Evolutionary conservation across 2,113 vertebrate species (phyloP), one percentile per base, ranked within the genome.

Genomic region (Scopus umbretta): DNA sequence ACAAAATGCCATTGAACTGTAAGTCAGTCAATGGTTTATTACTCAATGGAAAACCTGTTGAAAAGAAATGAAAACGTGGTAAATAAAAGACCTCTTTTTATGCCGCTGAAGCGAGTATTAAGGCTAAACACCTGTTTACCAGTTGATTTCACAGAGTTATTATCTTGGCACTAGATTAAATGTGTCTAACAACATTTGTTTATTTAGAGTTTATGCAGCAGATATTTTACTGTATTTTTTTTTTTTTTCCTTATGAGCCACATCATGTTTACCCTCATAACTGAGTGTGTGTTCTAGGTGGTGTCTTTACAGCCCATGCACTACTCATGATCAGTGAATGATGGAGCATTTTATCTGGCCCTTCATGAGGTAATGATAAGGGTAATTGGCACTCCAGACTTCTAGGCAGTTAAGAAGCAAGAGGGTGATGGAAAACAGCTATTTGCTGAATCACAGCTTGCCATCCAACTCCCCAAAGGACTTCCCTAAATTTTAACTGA

Each of bases 151-250:
- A 29, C 23, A 25, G 49, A 36, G 30, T 71, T 93, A 79, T 87
- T 92, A 80, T 32, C 62, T 67, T 86, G 55, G 36, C 75, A 75
- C 10, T 63, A 80, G 63, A 76, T 71, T 84, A 86, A 61, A 52
- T 13, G 1, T 53, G 34, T 80, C 42, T 74, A 91, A 88, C 15
- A 34, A 78, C 75, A 74, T 92, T 92, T 90, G 34, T 94, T 94
- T 96, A 83, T 88, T 92, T 93, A 78, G 47, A 9, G 49, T 94
- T 94, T 83, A 90, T 78, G 79, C 67, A 66, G 66, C 13, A 90
- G 66, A 61, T 94, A 94, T 78, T 92, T 92, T 80, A 42, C 53
- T 65, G 92, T 62, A 30, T 72, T 90, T 8, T 83, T 70, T 8
- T 83, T 70, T 88, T 93, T 88, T 86, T 89, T 13, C 43, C 56